These are phyloP conservation scores for Rhodeus uyekii DNA, from an alignment of 2,797 vertebrate species.

Conservation along the genomic window DNA sequence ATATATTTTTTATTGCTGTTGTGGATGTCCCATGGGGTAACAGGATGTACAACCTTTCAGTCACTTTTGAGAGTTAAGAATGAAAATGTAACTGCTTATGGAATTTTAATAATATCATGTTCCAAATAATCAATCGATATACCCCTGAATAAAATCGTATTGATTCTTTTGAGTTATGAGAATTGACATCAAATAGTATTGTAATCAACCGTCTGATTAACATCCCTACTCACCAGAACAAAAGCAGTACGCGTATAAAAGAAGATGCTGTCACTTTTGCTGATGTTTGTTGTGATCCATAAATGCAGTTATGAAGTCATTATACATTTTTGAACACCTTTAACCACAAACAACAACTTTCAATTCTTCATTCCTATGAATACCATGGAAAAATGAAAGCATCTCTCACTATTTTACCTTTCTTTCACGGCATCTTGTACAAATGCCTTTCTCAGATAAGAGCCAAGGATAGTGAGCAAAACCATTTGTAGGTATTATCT, in stretches of 20 bases:
- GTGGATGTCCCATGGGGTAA: no score
- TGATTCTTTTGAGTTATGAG: no score
- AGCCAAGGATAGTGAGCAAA: not conserved
- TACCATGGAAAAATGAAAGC: not conserved
- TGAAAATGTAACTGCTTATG: no score
- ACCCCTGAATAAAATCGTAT: no score
- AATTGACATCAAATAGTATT: no score
- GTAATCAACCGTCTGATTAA: no score
- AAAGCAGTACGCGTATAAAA: conserved; percentile 24
- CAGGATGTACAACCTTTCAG: no score
- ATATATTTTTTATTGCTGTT: no score
- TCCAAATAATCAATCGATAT: no score
- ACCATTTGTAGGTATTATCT: conserved; percentile 17
- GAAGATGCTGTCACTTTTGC: not conserved
- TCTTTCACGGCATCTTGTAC: not conserved
- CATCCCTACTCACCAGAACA: conserved; percentile 16
- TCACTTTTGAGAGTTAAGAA: no score
- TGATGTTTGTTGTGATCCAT: not conserved
- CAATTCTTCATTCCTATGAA: not conserved
- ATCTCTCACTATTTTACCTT: not conserved
- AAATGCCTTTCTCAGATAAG: conserved; percentile 8
- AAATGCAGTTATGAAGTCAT: not conserved
- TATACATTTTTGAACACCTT: not conserved
- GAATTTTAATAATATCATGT: no score
- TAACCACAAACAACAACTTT: not conserved